Percentiles rank a stretch among this genome's conserved stretches.
Evolutionary conservation across 2,888 invertebrate species (phyloP).

Genomic region (Lepidonotus clava): DNA sequence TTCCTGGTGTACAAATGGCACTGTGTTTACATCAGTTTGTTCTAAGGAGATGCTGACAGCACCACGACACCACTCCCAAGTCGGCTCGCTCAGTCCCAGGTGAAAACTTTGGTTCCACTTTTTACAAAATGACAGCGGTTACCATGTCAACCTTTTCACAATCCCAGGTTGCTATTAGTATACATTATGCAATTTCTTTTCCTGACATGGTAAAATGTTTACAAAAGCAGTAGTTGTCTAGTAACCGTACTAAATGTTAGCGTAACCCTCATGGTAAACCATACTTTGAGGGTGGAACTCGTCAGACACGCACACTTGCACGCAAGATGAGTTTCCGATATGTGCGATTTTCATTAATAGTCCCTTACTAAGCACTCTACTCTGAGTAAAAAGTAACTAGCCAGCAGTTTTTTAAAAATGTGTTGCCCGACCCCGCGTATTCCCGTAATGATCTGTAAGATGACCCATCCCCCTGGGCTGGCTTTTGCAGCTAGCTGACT

Average conservation of each 20-base stretch:
- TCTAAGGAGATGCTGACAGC: too few relatives aligned
- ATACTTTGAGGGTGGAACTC: too few relatives aligned
- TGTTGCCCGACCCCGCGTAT: too few relatives aligned
- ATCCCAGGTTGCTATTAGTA: neutral
- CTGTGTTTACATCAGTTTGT: too few relatives aligned
- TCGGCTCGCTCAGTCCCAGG: too few relatives aligned
- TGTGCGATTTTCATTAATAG: too few relatives aligned
- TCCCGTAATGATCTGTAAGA: neutral
- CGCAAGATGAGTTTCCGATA: neutral
- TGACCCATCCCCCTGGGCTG: neutral
- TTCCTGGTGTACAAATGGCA: too few relatives aligned
- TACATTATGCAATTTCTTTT: slow-evolving; percentile 9
- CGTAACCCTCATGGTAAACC: too few relatives aligned
- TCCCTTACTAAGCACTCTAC: slow-evolving; percentile 18
- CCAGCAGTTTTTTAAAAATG: slow-evolving; percentile 22
- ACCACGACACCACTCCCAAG: too few relatives aligned
- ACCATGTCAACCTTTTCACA: neutral
- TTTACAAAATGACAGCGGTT: too few relatives aligned
- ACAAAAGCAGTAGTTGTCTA: neutral
- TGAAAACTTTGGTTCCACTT: too few relatives aligned
- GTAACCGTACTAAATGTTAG: too few relatives aligned
- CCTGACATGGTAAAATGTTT: neutral
- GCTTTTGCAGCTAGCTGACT: neutral
- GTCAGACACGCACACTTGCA: neutral
- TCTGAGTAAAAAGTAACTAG: slow-evolving; percentile 12